phyloP scores from a whole-genome alignment of 2,888 invertebrate species.

The Drosophila helvetica region DNA sequence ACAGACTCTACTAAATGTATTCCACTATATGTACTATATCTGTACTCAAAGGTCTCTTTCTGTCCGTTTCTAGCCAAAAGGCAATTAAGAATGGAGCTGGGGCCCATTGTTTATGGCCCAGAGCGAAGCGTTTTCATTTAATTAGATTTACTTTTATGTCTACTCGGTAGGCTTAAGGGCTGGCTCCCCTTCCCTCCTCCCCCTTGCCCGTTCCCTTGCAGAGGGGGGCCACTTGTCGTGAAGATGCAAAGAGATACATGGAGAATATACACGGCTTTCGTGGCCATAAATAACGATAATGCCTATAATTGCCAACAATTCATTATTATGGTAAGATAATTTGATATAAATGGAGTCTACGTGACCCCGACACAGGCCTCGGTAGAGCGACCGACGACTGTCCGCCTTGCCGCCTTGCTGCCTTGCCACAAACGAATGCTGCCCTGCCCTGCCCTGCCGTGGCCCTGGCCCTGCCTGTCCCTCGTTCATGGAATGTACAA shows the following conservation, averaged over 20 bases:
- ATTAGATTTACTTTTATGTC: slow-evolving; percentile 77
- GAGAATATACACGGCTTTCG: slow-evolving; percentile 56
- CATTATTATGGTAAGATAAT: slow-evolving; percentile 84
- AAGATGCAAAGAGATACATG: slow-evolving; percentile 54
- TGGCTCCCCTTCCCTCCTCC: neutral
- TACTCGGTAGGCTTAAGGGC: slow-evolving; percentile 46
- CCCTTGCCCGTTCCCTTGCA: neutral
- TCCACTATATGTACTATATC: no score
- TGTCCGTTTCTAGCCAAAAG: slow-evolving; percentile 10
- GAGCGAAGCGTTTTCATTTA: slow-evolving; percentile 70
- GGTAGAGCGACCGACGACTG: slow-evolving; percentile 8
- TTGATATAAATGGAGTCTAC: slow-evolving; percentile 83
- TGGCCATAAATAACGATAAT: slow-evolving; percentile 84
- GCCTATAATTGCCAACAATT: slow-evolving; percentile 84
- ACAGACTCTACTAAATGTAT: slow-evolving; percentile 7
- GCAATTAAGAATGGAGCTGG: slow-evolving; percentile 60
- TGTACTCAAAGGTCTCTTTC: no score
- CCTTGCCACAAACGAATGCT: slow-evolving; percentile 29
- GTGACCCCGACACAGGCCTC: slow-evolving; percentile 80
- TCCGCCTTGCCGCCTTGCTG: neutral
- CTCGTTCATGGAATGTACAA: slow-evolving; percentile 19
- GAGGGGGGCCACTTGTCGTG: neutral
- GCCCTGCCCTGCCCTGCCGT: no score
- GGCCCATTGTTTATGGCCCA: slow-evolving; percentile 60
- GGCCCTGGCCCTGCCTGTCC: neutral